phyloP scores from a whole-genome alignment of 2,888 invertebrate species.

The Halocaridina rubra region DNA sequence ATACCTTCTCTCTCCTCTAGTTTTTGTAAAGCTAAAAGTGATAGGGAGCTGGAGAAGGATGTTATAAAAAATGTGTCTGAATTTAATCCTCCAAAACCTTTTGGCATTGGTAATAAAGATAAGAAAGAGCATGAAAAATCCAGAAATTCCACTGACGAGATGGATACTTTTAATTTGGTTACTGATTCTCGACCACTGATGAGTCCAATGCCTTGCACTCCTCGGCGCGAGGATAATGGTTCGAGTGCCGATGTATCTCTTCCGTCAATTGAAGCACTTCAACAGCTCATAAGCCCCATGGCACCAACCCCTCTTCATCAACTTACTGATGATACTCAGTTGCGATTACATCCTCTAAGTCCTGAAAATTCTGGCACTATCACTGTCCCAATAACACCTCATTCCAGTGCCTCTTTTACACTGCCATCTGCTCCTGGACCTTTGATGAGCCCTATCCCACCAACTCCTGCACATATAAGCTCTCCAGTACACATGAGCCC shows the following conservation, averaged over 20 bases:
- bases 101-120: background rate
- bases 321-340: background rate
- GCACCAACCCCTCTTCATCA: constrained; percentile 49
- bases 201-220: constrained; percentile 61
- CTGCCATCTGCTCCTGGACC: constrained; percentile 37
- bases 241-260: background rate
- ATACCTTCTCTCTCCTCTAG: constrained; percentile 26
- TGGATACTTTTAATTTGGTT: background rate
- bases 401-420: background rate
- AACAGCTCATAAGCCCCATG: constrained; percentile 57
- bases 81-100: background rate
- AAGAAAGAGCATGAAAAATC: background rate
- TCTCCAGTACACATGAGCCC: constrained; percentile 47
- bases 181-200: constrained; percentile 40
- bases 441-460: constrained; percentile 61
- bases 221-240: constrained; percentile 46
- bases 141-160: background rate
- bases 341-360: constrained; percentile 21
- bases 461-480: constrained; percentile 41
- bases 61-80: background rate
- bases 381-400: constrained; percentile 5
- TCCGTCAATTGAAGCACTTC: constrained; percentile 24
- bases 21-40: constrained; percentile 30
- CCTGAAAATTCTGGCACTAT: constrained; percentile 18
- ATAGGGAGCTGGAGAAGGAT: background rate